Base-by-base conservation (phyloP, 1,140 invertebrate genomes). In the Achatina immaculata region DNA sequence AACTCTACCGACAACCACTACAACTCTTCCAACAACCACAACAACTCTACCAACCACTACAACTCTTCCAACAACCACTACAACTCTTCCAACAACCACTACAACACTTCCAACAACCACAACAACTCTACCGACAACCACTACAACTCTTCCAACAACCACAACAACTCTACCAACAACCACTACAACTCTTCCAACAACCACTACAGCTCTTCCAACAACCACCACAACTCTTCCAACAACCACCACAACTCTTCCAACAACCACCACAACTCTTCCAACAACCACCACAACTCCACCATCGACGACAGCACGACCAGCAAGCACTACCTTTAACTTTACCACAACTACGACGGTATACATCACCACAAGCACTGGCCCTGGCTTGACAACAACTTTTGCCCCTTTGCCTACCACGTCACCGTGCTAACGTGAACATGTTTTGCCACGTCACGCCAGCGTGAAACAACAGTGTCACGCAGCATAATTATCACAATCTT, bases 81-180 rank as follows among this genome's bases (percentile, higher is more conserved):
- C 69, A 38, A 72, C 69, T 19, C 11, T 38, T 38, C 9, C 69
- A 38, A 72, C 69, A 38, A 72, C 69, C 40, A 72, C 69, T 72
- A 36, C 69, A 38, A 72, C 69, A 38, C 34, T 43, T 43, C 34
- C 69, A 21, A 34, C 69, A 38, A 72, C 69, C 28, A 72, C 69
- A 19, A 36, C 69, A 14, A 36, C 31, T 36, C 34, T 38, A 14
- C 34, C 69, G 9, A 72, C 28, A 14, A 72, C 38, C 14, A 34
- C 69, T 38, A 72, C 69, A 14, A 72, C 69, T 9, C 34, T 38
- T 14, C 34, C 69, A 21, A 72, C 69, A 38, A 34, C 69, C 14
- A 42, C 69, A 19, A 36, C 31, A 38, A 36, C 31, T 14, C 34
- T 38, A 19, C 34, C 69, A 21, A 72, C 28, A 38, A 72, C 69